Evolutionary conservation across 2,113 vertebrate species (phyloP).

Genomic region (Chlorocebus sabaeus): DNA sequence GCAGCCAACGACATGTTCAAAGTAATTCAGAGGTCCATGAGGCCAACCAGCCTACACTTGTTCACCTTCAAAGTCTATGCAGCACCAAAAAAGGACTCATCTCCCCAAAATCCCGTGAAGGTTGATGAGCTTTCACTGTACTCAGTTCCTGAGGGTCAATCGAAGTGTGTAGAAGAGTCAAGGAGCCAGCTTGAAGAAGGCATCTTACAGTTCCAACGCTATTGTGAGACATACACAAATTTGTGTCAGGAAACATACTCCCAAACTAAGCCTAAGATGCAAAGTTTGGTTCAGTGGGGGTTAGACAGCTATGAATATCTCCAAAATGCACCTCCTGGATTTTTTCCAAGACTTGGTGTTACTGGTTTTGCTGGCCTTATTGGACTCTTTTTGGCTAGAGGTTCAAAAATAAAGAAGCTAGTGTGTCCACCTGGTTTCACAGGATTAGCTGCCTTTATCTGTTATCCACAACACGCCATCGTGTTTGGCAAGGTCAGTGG

Average conservation of each 20-base stretch:
- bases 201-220: conserved; percentile 84
- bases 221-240: conserved; percentile 85
- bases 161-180: conserved; percentile 79
- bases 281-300: neutral
- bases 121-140: conserved; percentile 83
- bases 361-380: too few relatives aligned
- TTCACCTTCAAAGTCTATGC: conserved; percentile 86
- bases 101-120: conserved; percentile 81
- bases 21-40: conserved; percentile 84
- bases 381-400: too few relatives aligned
- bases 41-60: conserved; percentile 83
- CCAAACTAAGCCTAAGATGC: neutral
- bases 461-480: too few relatives aligned
- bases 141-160: neutral
- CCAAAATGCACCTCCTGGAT: too few relatives aligned
- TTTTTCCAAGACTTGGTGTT: too few relatives aligned
- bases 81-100: conserved; percentile 81
- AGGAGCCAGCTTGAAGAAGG: conserved; percentile 86
- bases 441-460: too few relatives aligned
- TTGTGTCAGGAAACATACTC: conserved; percentile 1
- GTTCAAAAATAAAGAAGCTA: too few relatives aligned
- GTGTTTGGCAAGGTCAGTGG: neutral
- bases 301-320: neutral
- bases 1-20: conserved; percentile 38
- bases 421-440: too few relatives aligned